phyloP scores from a whole-genome alignment of 1,140 invertebrate species.

The Drosophila dunni region DNA sequence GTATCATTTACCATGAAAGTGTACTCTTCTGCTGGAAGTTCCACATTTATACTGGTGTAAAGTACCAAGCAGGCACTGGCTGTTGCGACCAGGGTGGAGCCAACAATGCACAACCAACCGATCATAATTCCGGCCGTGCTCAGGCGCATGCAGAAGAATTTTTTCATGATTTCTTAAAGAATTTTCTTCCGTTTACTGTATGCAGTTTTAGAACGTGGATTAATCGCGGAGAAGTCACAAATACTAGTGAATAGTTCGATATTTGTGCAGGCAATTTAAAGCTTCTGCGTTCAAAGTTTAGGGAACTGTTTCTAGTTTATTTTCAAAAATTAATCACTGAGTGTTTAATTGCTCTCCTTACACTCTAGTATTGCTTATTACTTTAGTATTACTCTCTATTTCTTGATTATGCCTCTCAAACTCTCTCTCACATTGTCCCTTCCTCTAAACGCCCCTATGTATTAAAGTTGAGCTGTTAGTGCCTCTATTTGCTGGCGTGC shows the following conservation, averaged over 20 bases:
- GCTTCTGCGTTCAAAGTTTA: not conserved
- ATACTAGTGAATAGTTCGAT: constrained; percentile 3
- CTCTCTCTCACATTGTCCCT: no score
- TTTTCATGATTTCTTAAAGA: constrained; percentile 54
- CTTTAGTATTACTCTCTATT: no score
- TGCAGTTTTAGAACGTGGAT: not conserved
- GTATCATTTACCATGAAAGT: constrained; percentile 4
- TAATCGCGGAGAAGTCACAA: not conserved
- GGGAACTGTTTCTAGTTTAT: no score
- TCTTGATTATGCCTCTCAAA: no score
- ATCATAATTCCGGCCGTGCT: constrained; percentile 1
- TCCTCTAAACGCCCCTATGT: no score
- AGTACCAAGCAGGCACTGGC: not conserved
- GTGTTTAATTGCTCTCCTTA: no score
- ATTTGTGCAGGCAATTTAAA: not conserved
- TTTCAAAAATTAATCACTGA: no score
- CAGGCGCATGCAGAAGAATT: constrained; percentile 51
- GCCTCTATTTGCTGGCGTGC: no score
- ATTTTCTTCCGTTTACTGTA: not conserved
- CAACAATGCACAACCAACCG: constrained; percentile 2
- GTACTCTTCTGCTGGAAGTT: not conserved
- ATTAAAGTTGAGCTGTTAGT: no score
- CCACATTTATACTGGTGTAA: not conserved
- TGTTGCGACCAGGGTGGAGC: not conserved
- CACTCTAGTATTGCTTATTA: no score